These are phyloP conservation scores for Melinopterus prodromus DNA, from an alignment of 2,888 invertebrate genomes.

Conservation along the genomic window DNA sequence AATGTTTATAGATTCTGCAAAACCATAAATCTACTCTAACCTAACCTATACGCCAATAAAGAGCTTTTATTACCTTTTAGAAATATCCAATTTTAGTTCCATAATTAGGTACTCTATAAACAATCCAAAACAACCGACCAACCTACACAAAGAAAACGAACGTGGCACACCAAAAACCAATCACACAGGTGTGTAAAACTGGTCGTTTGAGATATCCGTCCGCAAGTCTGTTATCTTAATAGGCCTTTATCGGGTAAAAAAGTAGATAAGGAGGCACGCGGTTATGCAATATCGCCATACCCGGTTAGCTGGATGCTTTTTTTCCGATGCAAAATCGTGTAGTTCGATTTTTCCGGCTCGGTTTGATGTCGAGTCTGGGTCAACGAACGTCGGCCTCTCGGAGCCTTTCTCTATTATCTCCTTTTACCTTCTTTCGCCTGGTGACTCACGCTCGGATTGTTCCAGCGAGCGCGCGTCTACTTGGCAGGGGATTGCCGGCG, in stretches of 20 bases:
- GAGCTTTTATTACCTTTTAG: not conserved
- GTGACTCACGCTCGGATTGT: constrained; percentile 30
- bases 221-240: not conserved
- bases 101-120: not conserved
- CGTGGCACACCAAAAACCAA: not conserved
- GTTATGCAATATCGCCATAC: not conserved
- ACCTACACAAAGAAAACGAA: not conserved
- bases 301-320: not conserved
- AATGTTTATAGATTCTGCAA: too few species aligned
- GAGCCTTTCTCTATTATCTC: constrained; percentile 28
- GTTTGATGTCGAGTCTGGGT: not conserved
- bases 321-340: not conserved
- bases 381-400: constrained; percentile 13
- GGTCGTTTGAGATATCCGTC: not conserved
- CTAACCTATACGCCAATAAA: too few species aligned
- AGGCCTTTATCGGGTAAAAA: not conserved
- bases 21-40: too few species aligned
- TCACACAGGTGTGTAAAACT: not conserved
- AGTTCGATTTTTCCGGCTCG: not conserved
- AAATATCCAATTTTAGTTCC: not conserved
- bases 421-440: constrained; percentile 35
- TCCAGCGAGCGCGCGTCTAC: not conserved
- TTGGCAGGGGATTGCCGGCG: not conserved
- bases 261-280: not conserved
- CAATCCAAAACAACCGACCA: not conserved